A percentile compares a stretch with the other conserved stretches of the same genome.
Conservation (phyloP, 2,113 vertebrate species). For the Lepisosteus oculatus region DNA sequence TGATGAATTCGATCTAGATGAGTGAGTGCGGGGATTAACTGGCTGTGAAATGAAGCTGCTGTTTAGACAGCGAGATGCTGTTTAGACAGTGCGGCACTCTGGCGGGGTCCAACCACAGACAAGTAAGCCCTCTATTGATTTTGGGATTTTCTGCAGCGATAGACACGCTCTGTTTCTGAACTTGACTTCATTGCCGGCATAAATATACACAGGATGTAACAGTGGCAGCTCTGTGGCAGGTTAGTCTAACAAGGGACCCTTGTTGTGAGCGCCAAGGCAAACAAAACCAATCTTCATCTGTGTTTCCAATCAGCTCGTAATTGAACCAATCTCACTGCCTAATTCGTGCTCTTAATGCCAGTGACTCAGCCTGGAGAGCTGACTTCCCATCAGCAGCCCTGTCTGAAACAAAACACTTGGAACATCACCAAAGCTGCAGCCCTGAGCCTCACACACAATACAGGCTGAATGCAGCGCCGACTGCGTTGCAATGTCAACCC, state of each 20-base stretch:
- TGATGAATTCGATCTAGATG: slow-evolving; percentile 52
- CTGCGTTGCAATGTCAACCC: too few relatives aligned
- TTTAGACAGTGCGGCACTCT: slow-evolving; percentile 54
- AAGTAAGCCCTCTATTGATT: slow-evolving; percentile 28
- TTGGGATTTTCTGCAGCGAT: slow-evolving; percentile 13
- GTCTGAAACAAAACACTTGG: neutral
- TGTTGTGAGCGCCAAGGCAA: neutral
- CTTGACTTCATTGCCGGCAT: slow-evolving; percentile 1
- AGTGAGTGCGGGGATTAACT: slow-evolving; percentile 54
- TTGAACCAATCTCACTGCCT: slow-evolving; percentile 1
- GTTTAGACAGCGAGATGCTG: slow-evolving; percentile 58
- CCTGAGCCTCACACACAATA: too few relatives aligned
- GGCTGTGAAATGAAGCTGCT: slow-evolving; percentile 50
- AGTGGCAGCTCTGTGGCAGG: slow-evolving; percentile 5
- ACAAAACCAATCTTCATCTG: neutral
- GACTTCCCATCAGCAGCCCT: neutral
- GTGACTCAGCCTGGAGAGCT: neutral
- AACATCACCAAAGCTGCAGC: too few relatives aligned
- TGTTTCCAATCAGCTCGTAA: slow-evolving; percentile 7
- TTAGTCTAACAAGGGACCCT: neutral
- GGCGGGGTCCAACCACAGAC: slow-evolving; percentile 30
- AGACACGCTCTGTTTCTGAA: slow-evolving; percentile 3
- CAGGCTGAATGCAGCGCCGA: too few relatives aligned
- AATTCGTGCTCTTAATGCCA: slow-evolving; percentile 4
- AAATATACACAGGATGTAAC: slow-evolving; percentile 1